Evolutionary conservation across 2,113 vertebrate genomes (phyloP).

Genomic region (Chaetorhynchus papuensis): DNA sequence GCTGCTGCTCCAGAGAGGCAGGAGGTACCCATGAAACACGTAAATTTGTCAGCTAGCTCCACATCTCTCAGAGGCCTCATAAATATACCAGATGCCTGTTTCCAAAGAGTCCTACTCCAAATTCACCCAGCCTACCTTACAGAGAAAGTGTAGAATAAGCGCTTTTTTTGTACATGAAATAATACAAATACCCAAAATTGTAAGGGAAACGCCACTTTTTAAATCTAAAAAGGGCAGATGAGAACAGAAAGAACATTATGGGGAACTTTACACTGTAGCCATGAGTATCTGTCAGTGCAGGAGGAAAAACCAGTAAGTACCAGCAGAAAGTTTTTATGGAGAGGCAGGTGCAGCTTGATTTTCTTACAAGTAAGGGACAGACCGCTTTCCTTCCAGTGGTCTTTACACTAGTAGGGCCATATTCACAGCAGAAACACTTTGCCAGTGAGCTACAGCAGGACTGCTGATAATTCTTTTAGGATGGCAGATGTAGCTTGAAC

Average conservation of each 20-base stretch:
- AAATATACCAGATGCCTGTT: neutral
- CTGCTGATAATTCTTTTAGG: neutral
- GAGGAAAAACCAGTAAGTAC: neutral
- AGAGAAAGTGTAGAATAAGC: neutral
- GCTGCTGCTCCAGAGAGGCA: neutral
- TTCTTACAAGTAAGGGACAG: neutral
- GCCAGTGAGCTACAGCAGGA: neutral
- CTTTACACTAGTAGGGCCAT: neutral
- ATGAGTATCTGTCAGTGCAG: neutral
- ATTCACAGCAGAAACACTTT: neutral
- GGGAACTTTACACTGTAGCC: neutral
- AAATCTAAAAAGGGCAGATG: neutral
- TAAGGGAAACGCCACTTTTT: neutral
- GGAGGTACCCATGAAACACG: accelerated
- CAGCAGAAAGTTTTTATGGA: neutral
- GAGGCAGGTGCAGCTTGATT: neutral
- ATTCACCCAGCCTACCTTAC: neutral
- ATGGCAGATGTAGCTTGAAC: neutral
- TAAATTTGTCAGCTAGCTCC: neutral
- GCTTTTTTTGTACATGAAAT: neutral
- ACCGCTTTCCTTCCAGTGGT: neutral
- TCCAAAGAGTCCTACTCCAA: neutral
- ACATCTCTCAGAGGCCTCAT: neutral
- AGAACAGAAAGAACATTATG: neutral
- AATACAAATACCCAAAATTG: neutral